Evolutionary conservation across 2,888 invertebrate species (phyloP).

Genomic region (Hypolimnas misippus): DNA sequence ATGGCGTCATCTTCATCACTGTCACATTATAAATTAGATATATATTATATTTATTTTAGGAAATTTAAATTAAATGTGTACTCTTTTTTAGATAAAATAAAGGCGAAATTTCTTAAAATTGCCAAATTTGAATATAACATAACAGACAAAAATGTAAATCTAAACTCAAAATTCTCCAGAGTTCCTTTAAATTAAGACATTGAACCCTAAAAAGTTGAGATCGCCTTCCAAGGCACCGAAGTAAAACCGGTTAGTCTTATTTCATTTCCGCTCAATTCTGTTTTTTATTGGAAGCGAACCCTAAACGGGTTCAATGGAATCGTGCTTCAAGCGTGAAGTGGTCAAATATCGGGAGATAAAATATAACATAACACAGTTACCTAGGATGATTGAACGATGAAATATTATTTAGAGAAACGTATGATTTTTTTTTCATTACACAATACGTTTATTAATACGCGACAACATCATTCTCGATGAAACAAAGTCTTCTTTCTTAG

Average conservation of each 20-base stretch:
- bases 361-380: conserved; percentile 39
- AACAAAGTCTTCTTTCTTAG: too few species aligned
- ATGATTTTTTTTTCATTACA: not conserved
- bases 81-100: too few species aligned
- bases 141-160: not conserved
- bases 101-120: too few species aligned
- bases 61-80: too few species aligned
- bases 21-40: too few species aligned
- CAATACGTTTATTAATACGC: too few species aligned
- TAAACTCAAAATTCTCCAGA: not conserved
- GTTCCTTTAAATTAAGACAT: conserved; percentile 1
- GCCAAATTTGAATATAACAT: too few species aligned
- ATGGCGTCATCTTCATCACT: too few species aligned
- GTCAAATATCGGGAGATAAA: conserved; percentile 47
- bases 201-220: conserved; percentile 28
- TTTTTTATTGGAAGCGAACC: conserved; percentile 76
- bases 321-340: conserved; percentile 55
- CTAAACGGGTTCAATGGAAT: conserved; percentile 72
- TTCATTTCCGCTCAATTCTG: conserved; percentile 82
- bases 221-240: conserved; percentile 58
- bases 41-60: too few species aligned
- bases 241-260: conserved; percentile 79
- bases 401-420: not conserved
- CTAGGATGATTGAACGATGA: not conserved
- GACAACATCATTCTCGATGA: too few species aligned